Evolutionary conservation across 2,888 invertebrate genomes (phyloP).

Genomic region (Gnatocerus cornutus): DNA sequence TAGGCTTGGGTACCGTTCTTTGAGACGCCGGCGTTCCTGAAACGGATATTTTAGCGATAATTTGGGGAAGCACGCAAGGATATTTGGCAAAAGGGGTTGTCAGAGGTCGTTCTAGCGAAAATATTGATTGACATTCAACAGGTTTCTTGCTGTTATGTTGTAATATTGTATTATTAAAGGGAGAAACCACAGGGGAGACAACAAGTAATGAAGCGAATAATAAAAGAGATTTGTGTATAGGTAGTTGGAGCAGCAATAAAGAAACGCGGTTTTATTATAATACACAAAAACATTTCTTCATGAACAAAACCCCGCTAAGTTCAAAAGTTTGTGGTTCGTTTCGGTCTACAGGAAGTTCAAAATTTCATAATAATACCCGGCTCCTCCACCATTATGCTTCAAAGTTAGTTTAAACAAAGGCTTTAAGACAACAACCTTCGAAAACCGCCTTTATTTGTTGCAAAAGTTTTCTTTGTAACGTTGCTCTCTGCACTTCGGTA

Average conservation of each 20-base stretch:
- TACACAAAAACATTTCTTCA: too few species aligned
- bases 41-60: conserved; percentile 43
- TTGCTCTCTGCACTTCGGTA: too few species aligned
- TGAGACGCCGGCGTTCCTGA: conserved; percentile 87
- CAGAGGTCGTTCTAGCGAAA: conserved; percentile 2
- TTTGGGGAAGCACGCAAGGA: neutral
- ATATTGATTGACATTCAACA: conserved; percentile 32
- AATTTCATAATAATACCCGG: too few species aligned
- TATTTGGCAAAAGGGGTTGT: neutral
- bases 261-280: too few species aligned
- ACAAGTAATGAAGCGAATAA: neutral
- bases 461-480: too few species aligned
- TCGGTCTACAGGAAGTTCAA: too few species aligned
- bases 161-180: conserved; percentile 3
- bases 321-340: too few species aligned
- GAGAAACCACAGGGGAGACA: neutral
- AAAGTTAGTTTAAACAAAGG: too few species aligned
- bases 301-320: too few species aligned
- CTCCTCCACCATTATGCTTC: neutral
- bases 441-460: too few species aligned
- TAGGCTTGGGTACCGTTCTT: conserved; percentile 88
- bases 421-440: too few species aligned
- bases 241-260: too few species aligned
- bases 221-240: neutral
- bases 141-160: conserved; percentile 9